phyloP scores from a whole-genome alignment of 2,113 vertebrate genomes.

The Tenebrosternarchus preto region DNA sequence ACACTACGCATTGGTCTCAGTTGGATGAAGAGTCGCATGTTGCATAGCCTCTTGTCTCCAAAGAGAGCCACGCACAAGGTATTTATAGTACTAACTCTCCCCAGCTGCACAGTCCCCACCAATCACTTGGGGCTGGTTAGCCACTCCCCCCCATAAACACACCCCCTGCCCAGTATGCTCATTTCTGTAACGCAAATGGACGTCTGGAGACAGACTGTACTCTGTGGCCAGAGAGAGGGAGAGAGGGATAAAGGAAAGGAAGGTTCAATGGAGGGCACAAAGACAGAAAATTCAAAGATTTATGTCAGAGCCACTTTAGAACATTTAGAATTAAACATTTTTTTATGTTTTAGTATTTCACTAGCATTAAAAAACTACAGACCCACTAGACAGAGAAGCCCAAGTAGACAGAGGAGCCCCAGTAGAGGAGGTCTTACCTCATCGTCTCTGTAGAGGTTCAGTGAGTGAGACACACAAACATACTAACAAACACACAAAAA shows the following conservation, averaged over 20 bases:
- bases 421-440: no score
- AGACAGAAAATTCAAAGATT: no score
- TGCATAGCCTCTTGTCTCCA: constrained; percentile 40
- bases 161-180: constrained; percentile 49
- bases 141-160: constrained; percentile 63
- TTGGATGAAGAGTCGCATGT: constrained; percentile 24
- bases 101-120: constrained; percentile 74
- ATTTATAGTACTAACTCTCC: constrained; percentile 73
- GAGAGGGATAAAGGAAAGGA: background rate
- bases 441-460: no score
- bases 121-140: constrained; percentile 73
- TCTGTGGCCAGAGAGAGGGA: constrained; percentile 13
- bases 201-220: constrained; percentile 64
- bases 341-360: no score
- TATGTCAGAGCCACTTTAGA: no score
- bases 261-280: no score
- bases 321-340: no score
- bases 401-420: no score
- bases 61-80: constrained; percentile 57
- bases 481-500: no score
- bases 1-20: constrained; percentile 53
- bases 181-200: constrained; percentile 67
- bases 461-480: no score
- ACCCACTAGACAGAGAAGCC: no score
- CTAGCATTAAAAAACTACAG: no score